These are phyloP conservation scores for Scolanthus callimorphus DNA, from an alignment of 92 coral and sea anemone species.

Conservation along the genomic window DNA sequence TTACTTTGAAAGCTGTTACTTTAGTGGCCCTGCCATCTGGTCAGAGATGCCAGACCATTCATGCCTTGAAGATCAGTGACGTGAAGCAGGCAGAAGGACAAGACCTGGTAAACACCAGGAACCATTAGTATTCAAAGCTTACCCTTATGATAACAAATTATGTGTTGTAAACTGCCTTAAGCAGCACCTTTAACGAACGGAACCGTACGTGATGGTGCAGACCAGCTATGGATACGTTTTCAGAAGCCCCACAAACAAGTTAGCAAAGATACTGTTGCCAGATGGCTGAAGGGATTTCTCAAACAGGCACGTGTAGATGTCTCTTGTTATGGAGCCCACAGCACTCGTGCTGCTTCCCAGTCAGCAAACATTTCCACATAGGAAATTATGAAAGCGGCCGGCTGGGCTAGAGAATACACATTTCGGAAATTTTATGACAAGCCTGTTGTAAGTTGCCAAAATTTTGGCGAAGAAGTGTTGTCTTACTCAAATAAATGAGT, in stretches of 20 bases:
- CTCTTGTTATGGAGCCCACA: not conserved
- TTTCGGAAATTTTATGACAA: constrained; percentile 26
- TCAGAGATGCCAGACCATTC: too few species aligned
- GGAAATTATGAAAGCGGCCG: constrained; percentile 4
- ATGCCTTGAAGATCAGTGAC: too few species aligned
- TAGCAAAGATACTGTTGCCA: constrained; percentile 7
- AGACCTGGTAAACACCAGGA: constrained; percentile 11
- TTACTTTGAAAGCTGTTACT: too few species aligned
- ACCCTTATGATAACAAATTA: constrained; percentile 1
- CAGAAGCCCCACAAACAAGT: not conserved
- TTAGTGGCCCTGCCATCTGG: too few species aligned
- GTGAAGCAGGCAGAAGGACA: constrained; percentile 13
- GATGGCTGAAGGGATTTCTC: constrained; percentile 15
- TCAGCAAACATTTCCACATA: not conserved
- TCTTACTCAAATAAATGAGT: too few species aligned
- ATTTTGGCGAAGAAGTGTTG: too few species aligned
- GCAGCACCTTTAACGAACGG: constrained; percentile 1
- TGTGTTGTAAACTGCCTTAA: constrained; percentile 6
- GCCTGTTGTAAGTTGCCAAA: constrained; percentile 2
- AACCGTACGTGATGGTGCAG: not conserved
- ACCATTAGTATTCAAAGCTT: constrained; percentile 6
- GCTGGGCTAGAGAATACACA: constrained; percentile 15
- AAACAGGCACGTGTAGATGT: constrained; percentile 9
- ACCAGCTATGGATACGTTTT: not conserved
- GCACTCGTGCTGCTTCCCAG: constrained; percentile 2